These are phyloP conservation scores for Antechinus flavipes DNA, from an alignment of 2,113 vertebrate genomes.

Conservation along the genomic window DNA sequence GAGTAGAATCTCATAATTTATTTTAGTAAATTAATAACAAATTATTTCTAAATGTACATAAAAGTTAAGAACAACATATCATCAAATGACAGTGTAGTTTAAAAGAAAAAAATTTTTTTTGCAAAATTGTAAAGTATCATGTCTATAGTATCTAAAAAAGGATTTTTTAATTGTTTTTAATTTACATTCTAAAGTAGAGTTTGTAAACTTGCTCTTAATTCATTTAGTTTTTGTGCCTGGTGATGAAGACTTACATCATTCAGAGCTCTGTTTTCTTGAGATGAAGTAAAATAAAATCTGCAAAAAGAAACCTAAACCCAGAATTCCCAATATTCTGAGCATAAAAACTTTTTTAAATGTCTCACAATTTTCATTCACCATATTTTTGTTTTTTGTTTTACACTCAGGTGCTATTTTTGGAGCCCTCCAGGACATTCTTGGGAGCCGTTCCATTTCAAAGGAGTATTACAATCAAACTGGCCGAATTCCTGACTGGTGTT, in stretches of 20 bases:
- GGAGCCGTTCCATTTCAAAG: constrained; percentile 95
- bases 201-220: not conserved
- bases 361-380: not conserved
- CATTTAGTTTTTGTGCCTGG: not conserved
- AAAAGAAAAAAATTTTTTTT: no score
- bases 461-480: constrained; percentile 97
- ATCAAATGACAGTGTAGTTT: not conserved
- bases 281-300: not conserved
- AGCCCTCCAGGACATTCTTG: constrained; percentile 96
- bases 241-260: not conserved
- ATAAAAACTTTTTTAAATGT: not conserved
- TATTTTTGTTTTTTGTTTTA: not conserved
- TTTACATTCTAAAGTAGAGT: not conserved
- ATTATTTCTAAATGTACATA: not conserved
- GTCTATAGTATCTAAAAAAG: not conserved
- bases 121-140: not conserved
- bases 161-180: not conserved
- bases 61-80: not conserved
- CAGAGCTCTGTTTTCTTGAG: not conserved
- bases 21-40: not conserved
- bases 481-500: constrained; percentile 98
- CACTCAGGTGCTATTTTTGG: constrained; percentile 95
- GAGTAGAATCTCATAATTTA: not conserved
- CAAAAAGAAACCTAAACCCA: not conserved
- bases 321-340: not conserved